Percentiles rank a stretch among this genome's conserved stretches.
Evolutionary conservation across 2,797 vertebrate genomes (phyloP).

Genomic region (Euthynnus affinis): DNA sequence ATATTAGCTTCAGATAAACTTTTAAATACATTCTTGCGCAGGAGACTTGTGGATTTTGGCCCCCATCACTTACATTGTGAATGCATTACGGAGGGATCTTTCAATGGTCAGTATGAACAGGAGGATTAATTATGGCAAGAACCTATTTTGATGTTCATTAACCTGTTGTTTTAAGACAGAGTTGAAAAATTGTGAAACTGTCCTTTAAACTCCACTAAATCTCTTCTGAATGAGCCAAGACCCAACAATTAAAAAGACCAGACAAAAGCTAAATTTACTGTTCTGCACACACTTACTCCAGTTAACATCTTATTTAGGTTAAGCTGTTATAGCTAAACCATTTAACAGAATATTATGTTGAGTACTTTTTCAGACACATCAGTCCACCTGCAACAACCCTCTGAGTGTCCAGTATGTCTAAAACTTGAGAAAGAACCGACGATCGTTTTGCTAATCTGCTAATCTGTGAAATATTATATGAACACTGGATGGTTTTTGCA

Average conservation of each 20-base stretch:
- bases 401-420: background rate
- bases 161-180: no score
- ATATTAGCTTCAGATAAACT: no score
- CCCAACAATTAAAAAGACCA: conserved; percentile 48
- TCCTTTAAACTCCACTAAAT: background rate
- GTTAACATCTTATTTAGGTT: conserved; percentile 46
- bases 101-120: no score
- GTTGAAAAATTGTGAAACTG: no score
- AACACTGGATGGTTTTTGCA: conserved; percentile 10
- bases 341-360: conserved; percentile 40
- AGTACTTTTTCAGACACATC: conserved; percentile 24
- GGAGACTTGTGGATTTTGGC: no score
- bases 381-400: background rate
- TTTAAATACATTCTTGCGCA: no score
- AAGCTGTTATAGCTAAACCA: conserved; percentile 62
- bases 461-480: background rate
- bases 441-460: background rate
- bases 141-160: no score
- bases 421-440: background rate
- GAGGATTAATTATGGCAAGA: no score
- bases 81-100: no score
- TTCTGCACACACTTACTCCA: conserved; percentile 29
- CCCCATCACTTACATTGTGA: no score
- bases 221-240: conserved; percentile 26
- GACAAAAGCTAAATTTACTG: conserved; percentile 34